These are phyloP conservation scores for Mycalesis mineus DNA, from an alignment of 2,888 invertebrate species.

Conservation along the genomic window DNA sequence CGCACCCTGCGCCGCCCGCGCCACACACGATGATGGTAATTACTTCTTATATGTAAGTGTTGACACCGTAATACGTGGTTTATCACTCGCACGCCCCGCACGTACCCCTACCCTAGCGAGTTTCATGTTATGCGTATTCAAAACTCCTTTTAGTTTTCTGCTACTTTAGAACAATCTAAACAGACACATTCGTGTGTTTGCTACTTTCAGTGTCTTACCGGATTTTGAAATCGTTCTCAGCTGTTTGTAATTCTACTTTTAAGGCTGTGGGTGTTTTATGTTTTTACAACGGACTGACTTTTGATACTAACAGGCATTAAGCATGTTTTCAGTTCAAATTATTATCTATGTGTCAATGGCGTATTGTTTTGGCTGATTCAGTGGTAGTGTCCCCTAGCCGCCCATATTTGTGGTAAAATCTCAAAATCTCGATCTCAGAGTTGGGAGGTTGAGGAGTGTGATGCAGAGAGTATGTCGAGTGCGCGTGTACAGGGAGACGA, in stretches of 20 bases:
- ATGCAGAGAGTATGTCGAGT: conserved; percentile 78
- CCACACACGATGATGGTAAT: conserved; percentile 79
- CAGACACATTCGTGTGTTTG: background rate
- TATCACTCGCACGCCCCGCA: conserved; percentile 72
- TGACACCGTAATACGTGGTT: conserved; percentile 77
- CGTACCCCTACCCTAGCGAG: conserved; percentile 37
- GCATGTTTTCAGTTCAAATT: conserved; percentile 5
- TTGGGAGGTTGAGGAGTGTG: conserved; percentile 76
- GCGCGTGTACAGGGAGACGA: conserved; percentile 80
- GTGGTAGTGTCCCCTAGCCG: conserved; percentile 21
- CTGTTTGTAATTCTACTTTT: background rate
- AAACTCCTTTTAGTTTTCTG: conserved; percentile 2
- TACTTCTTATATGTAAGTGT: conserved; percentile 79
- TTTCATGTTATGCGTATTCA: conserved; percentile 13
- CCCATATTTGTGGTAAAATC: conserved; percentile 50
- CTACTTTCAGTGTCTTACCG: background rate
- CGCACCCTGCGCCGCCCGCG: conserved; percentile 47
- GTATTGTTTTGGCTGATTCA: conserved; percentile 18
- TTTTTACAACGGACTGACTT: background rate
- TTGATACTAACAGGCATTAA: background rate
- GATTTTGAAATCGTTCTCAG: background rate
- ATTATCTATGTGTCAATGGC: conserved; percentile 16
- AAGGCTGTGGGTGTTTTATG: background rate
- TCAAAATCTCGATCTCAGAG: conserved; percentile 75
- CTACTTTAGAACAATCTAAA: background rate